Conservation (phyloP, 2,113 vertebrate genomes). For the Acanthisitta chloris region DNA sequence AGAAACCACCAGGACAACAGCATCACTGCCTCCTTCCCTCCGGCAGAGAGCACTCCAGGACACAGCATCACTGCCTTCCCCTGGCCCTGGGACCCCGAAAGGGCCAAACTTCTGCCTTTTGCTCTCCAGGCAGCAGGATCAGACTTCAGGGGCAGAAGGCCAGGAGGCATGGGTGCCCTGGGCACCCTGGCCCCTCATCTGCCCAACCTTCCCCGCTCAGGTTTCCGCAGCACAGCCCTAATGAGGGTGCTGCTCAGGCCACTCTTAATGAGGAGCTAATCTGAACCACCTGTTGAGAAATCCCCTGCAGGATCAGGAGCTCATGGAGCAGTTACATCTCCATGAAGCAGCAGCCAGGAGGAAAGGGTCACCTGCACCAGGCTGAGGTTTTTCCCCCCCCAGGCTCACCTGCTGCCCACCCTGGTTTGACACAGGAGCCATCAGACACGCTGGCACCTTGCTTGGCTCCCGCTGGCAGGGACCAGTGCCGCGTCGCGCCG, state of each 20-base stretch:
- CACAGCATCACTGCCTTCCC: neutral
- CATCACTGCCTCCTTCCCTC: constrained; percentile 4
- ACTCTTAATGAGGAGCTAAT: constrained; percentile 67
- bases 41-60: constrained; percentile 64
- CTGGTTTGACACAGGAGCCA: rapidly evolving
- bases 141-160: constrained; percentile 2
- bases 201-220: neutral
- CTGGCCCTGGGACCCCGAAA: neutral
- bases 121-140: neutral
- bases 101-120: neutral
- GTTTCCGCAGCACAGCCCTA: constrained; percentile 3
- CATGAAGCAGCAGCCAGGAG: neutral
- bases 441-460: neutral
- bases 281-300: constrained; percentile 66
- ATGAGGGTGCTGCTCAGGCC: constrained; percentile 53
- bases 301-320: constrained; percentile 3
- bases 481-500: neutral
- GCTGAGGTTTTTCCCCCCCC: neutral
- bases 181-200: neutral
- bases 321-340: neutral
- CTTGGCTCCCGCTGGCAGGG: neutral
- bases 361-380: neutral
- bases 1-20: rapidly evolving
- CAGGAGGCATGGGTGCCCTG: rapidly evolving
- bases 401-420: neutral